These are phyloP conservation scores for Leptinotarsa rubiginosa DNA, from an alignment of 2,888 invertebrate species.

Conservation along the genomic window DNA sequence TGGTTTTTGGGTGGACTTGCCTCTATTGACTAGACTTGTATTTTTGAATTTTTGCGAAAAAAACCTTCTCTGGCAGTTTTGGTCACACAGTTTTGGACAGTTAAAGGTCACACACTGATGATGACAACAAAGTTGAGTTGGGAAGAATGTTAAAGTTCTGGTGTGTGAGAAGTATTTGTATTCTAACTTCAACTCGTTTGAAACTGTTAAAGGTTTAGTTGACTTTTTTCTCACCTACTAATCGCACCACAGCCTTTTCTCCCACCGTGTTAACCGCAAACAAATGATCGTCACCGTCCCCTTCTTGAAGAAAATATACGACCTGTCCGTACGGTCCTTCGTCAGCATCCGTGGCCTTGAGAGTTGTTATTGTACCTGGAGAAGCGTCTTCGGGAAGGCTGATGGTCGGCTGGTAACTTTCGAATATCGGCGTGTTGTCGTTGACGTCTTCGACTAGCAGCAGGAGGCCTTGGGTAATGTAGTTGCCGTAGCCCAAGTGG, in stretches of 20 bases:
- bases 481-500: slow-evolving; percentile 86
- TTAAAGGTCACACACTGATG: no score
- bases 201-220: no score
- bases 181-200: background rate
- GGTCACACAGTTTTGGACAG: no score
- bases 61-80: no score
- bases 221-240: slow-evolving; percentile 70
- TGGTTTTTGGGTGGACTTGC: no score
- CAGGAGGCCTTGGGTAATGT: slow-evolving; percentile 89
- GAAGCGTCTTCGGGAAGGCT: slow-evolving; percentile 83
- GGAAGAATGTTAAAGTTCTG: background rate
- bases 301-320: slow-evolving; percentile 85
- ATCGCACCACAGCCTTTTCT: slow-evolving; percentile 85
- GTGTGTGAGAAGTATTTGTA: background rate
- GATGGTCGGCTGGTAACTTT: slow-evolving; percentile 85
- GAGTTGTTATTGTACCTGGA: slow-evolving; percentile 80
- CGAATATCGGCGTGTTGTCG: slow-evolving; percentile 90
- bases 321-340: slow-evolving; percentile 95
- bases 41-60: no score
- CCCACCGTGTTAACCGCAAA: slow-evolving; percentile 86
- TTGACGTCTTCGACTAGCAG: slow-evolving; percentile 92
- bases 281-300: slow-evolving; percentile 80
- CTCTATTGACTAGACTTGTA: no score
- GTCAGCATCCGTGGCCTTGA: slow-evolving; percentile 90
- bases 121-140: no score